Evolutionary conservation across 1,140 invertebrate genomes (phyloP).

Genomic region (Melanaphis sacchari): DNA sequence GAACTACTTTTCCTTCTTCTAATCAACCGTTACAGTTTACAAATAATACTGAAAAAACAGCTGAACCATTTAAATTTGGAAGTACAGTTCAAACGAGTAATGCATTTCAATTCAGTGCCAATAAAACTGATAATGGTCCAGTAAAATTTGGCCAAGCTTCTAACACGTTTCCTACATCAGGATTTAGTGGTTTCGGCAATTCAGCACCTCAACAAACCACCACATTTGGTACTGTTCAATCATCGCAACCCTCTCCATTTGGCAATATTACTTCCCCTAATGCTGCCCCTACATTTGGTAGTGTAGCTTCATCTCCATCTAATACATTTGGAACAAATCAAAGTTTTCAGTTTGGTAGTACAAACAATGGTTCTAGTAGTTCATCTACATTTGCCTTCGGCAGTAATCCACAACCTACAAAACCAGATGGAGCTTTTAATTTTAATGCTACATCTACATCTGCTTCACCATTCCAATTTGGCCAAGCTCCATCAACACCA

Average conservation of each 20-base stretch:
- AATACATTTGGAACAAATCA: conserved; percentile 33
- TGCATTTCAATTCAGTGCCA: background rate
- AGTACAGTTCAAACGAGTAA: background rate
- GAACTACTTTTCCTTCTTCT: conserved; percentile 1
- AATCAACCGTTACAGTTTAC: conserved; percentile 29
- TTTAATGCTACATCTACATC: background rate
- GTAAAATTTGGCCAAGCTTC: conserved; percentile 34
- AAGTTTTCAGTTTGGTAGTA: conserved; percentile 37
- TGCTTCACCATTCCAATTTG: conserved; percentile 34
- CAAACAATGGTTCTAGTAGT: background rate
- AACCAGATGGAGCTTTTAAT: background rate
- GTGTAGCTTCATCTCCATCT: background rate
- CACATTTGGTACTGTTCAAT: background rate
- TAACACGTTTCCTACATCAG: background rate
- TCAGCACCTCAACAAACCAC: background rate
- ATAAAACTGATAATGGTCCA: background rate
- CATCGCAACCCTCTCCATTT: background rate
- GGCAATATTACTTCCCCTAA: background rate
- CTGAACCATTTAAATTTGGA: conserved; percentile 41
- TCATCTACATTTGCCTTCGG: conserved; percentile 15
- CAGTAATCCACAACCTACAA: background rate
- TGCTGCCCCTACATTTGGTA: background rate
- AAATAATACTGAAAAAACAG: conserved; percentile 9
- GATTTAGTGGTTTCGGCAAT: conserved; percentile 15
- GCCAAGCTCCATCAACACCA: background rate